Evolutionary conservation across 2,888 invertebrate species (phyloP), one percentile per base, ranked within the genome.

Genomic region (Drosophila nr. medialis): DNA sequence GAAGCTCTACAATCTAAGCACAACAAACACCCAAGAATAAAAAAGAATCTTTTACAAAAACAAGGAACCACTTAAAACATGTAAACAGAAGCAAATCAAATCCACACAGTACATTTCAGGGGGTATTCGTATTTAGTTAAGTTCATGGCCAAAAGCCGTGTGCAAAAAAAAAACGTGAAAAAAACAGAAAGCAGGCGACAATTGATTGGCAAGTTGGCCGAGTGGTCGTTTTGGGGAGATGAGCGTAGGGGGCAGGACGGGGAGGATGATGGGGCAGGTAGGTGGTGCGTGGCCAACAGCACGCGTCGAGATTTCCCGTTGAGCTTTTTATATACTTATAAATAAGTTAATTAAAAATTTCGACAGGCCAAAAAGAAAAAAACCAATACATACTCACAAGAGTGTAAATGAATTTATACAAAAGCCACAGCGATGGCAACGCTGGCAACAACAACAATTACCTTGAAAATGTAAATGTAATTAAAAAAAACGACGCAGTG

Each of bases 321-420:
- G 69, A 79, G 80, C 68, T 75, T 73, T 77, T 72, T 65, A 67
- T 80, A 71, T 71, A 76, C 88, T 75, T 87, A 80, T 75, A 80
- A 79, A 79, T 75, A 85, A 86, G 88, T 86, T 86, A 85, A 86
- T 86, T 86, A 87, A 89, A 87, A 86, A 86, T 63, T 84, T 74
- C 67, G 68, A 64, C 64, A 68, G 49, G 18, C 68, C 54, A 58
- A 55, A 21, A 42, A 58, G 55, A 55, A 29, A 40, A 27, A 24
- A 50, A 24, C 30, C 11, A n/a, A 64, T 24, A 45, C n/a, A 64
- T 27, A 45, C 42, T 54, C 18, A 42, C 32, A 34, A 4, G 53
- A 11, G 42, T 49, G 40, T 50, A 56, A 56, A 60, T 59, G 29
- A 48, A 69, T 56, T 29, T 29, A 27, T 15, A 48, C 49, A 55